phyloP scores from a whole-genome alignment of 2,797 vertebrate genomes.

The Premnoplex brunnescens region DNA sequence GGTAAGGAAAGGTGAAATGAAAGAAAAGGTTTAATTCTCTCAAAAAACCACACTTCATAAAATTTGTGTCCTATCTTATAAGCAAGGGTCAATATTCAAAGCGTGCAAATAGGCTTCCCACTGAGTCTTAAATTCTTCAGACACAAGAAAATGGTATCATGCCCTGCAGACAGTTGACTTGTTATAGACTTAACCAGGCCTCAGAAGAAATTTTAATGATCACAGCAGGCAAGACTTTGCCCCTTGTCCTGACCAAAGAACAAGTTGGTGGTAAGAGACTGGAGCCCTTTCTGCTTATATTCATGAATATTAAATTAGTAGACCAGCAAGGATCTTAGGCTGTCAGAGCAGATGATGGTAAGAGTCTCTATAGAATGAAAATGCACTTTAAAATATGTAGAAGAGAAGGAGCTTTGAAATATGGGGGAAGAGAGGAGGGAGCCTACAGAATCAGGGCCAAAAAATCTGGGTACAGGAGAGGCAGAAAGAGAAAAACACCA shows the following conservation, averaged over 20 bases:
- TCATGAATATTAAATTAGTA: constrained; percentile 45
- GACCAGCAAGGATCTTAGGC: neutral
- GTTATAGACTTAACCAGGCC: neutral
- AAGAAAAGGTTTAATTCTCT: neutral
- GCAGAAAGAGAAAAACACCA: neutral
- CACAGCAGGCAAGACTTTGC: constrained; percentile 28
- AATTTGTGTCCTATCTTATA: neutral
- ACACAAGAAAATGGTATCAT: neutral
- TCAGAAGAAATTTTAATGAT: constrained; percentile 21
- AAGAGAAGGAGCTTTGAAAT: neutral
- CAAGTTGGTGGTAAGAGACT: neutral
- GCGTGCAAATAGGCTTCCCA: neutral
- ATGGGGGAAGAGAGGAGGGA: neutral
- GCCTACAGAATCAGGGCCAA: neutral
- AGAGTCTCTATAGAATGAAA: constrained; percentile 1
- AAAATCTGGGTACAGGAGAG: neutral
- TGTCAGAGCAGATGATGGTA: constrained; percentile 4
- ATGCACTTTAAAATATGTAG: constrained; percentile 2
- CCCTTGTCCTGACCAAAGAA: constrained; percentile 17
- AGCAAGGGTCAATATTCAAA: neutral
- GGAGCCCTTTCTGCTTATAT: neutral
- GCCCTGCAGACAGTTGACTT: neutral
- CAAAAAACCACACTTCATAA: neutral
- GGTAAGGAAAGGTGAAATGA: neutral
- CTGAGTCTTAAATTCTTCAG: neutral